phyloP scores from a whole-genome alignment of 2,888 invertebrate genomes.

The Noctua pronuba region DNA sequence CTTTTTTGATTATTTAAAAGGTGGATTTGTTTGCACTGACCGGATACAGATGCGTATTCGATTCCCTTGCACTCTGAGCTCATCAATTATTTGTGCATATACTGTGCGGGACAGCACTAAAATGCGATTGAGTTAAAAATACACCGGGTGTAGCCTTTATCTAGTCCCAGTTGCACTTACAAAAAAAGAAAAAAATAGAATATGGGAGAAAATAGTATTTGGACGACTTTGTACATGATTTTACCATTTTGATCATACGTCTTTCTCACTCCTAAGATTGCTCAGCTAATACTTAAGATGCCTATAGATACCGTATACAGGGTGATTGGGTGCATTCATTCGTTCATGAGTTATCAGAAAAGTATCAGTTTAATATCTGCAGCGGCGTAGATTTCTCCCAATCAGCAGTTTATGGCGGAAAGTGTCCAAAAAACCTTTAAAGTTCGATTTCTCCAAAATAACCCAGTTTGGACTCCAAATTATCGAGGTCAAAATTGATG shows the following conservation, averaged over 20 bases:
- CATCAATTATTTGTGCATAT: constrained; percentile 25
- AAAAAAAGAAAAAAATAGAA: too few species aligned
- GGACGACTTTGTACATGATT: too few species aligned
- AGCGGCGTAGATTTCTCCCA: too few species aligned
- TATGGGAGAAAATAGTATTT: not conserved
- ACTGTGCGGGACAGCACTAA: not conserved
- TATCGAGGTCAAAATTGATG: not conserved
- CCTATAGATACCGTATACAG: too few species aligned
- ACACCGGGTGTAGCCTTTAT: not conserved
- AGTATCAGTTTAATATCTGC: not conserved
- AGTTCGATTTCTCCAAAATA: not conserved
- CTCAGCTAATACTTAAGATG: too few species aligned
- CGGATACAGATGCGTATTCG: not conserved
- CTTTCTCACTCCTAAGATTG: not conserved
- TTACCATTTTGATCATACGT: not conserved
- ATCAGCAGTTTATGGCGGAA: not conserved
- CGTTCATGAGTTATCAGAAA: not conserved
- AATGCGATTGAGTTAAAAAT: not conserved
- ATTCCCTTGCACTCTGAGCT: not conserved
- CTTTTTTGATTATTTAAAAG: not conserved
- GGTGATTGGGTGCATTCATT: not conserved
- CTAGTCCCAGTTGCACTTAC: not conserved
- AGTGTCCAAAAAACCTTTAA: not conserved
- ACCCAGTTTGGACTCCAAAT: not conserved
- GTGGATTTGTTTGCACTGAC: not conserved